Conservation (phyloP, 1,140 invertebrate genomes). For the Ceratoteleas bidentatus region DNA sequence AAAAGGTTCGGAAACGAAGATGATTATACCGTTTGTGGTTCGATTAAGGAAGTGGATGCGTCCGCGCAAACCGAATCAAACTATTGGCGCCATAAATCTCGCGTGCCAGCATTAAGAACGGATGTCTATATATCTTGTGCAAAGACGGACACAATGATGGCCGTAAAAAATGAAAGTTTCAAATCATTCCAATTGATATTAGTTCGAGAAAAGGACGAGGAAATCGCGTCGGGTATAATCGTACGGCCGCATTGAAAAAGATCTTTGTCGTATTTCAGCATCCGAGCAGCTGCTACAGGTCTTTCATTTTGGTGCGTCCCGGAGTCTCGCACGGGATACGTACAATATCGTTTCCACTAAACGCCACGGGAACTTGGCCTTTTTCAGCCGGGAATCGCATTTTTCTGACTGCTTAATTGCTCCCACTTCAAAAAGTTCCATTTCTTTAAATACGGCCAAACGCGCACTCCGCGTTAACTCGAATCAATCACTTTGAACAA, state of each 20-base stretch:
- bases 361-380: constrained; percentile 11
- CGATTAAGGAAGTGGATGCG: not conserved
- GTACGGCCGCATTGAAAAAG: constrained; percentile 45
- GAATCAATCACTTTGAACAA: too few species aligned
- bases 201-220: constrained; percentile 52
- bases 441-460: too few species aligned
- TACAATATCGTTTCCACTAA: constrained; percentile 40
- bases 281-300: constrained; percentile 63
- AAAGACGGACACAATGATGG: constrained; percentile 37
- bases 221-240: constrained; percentile 54
- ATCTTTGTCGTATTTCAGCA: constrained; percentile 66
- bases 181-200: constrained; percentile 67
- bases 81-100: constrained; percentile 31
- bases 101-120: constrained; percentile 26
- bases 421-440: not conserved
- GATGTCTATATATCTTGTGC: constrained; percentile 40
- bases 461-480: too few species aligned
- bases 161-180: constrained; percentile 59
- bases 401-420: constrained; percentile 30
- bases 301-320: constrained; percentile 59
- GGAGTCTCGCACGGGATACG: constrained; percentile 34
- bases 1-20: too few species aligned
- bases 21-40: too few species aligned
- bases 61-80: constrained; percentile 13
- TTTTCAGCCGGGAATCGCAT: constrained; percentile 22